These are phyloP conservation scores for Philaenus spumarius DNA, from an alignment of 1,140 invertebrate species.

Conservation along the genomic window DNA sequence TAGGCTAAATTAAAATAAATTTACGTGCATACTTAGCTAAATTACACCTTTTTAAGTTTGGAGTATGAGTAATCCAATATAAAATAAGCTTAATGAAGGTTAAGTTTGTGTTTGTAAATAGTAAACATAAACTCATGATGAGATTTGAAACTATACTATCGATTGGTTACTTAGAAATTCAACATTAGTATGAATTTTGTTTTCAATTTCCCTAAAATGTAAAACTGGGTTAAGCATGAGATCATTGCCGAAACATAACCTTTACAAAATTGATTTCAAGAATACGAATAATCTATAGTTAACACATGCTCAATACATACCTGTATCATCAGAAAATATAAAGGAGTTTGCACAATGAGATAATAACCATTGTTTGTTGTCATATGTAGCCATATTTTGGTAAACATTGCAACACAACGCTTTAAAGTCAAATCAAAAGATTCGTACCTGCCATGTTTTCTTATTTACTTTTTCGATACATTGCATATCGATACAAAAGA, in stretches of 20 bases:
- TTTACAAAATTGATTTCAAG: neutral
- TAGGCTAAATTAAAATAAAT: constrained; percentile 4
- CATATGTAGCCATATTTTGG: constrained; percentile 77
- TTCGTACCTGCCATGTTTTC: no score
- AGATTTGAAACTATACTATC: neutral
- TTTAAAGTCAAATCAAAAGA: constrained; percentile 5
- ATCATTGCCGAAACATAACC: constrained; percentile 6
- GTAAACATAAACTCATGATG: no score
- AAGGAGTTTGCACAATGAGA: constrained; percentile 90
- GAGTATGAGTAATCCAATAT: no score
- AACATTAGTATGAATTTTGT: neutral
- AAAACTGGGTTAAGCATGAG: neutral
- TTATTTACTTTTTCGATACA: no score
- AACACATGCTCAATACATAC: constrained; percentile 38
- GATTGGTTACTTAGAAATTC: neutral
- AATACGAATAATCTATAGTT: neutral
- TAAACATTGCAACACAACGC: constrained; percentile 27
- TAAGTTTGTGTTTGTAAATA: no score
- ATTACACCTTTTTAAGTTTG: neutral
- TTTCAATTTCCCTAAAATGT: neutral
- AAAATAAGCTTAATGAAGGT: no score
- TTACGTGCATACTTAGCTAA: constrained; percentile 20
- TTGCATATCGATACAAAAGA: no score
- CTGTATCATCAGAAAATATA: constrained; percentile 92
- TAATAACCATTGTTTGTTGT: constrained; percentile 86